phyloP scores from a whole-genome alignment of 1,140 invertebrate genomes.

The Drosophila bifasciata region DNA sequence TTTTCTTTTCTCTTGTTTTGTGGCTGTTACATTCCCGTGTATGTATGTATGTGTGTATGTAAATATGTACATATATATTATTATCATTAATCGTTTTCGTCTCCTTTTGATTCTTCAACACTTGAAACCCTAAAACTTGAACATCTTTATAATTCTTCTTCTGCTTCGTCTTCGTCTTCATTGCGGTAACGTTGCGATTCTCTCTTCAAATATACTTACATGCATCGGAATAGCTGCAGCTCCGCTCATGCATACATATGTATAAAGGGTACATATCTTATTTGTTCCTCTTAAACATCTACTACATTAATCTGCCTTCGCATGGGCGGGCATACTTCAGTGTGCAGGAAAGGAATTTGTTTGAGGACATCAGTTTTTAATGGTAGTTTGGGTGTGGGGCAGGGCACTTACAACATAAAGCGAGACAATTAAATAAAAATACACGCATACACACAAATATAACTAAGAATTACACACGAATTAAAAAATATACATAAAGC shows the following conservation, averaged over 20 bases:
- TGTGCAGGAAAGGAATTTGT: background rate
- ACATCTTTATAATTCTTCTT: conserved; percentile 14
- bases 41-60: no score
- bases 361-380: background rate
- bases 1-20: conserved; percentile 38
- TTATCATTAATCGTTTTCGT: conserved; percentile 16
- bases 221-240: conserved; percentile 23
- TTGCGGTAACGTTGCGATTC: background rate
- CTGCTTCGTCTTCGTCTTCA: conserved; percentile 4
- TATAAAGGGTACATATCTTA: background rate
- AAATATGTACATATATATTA: background rate
- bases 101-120: conserved; percentile 45
- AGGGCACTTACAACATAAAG: conserved; percentile 43
- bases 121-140: conserved; percentile 59
- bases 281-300: conserved; percentile 24
- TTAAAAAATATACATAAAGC: conserved; percentile 38
- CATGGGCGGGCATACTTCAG: background rate
- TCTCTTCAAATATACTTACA: background rate
- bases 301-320: conserved; percentile 45
- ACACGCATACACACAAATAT: conserved; percentile 12
- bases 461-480: conserved; percentile 44
- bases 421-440: conserved; percentile 44
- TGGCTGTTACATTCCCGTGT: conserved; percentile 4
- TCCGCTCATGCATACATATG: conserved; percentile 7
- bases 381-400: conserved; percentile 3